phyloP scores from a whole-genome alignment of 2,888 invertebrate species.

The Aporophyla nigra region DNA sequence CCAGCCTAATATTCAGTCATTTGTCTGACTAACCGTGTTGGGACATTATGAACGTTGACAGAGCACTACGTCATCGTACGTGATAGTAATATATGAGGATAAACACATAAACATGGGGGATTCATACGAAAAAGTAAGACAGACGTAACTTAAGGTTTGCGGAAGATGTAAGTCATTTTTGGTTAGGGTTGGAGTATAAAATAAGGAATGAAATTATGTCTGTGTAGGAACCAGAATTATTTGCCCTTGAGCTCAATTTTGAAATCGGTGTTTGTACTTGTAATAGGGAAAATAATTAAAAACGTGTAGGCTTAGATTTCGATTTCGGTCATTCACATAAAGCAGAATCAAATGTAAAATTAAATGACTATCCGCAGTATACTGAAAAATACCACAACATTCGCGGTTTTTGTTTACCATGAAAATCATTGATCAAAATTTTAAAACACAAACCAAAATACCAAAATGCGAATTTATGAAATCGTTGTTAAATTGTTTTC shows the following conservation, averaged over 20 bases:
- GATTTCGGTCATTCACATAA: no score
- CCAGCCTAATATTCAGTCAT: slow-evolving; percentile 67
- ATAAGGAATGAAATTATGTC: neutral
- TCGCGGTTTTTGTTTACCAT: neutral
- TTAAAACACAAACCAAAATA: neutral
- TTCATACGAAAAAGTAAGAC: slow-evolving; percentile 38
- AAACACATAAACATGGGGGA: slow-evolving; percentile 33
- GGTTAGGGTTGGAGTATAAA: slow-evolving; percentile 1
- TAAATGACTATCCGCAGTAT: neutral
- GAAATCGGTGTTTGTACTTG: neutral
- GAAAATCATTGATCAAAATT: neutral
- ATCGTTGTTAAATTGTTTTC: neutral
- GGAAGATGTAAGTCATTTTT: slow-evolving; percentile 10
- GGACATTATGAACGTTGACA: slow-evolving; percentile 77
- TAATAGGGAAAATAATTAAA: neutral
- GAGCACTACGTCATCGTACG: slow-evolving; percentile 73
- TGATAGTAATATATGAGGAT: slow-evolving; percentile 65
- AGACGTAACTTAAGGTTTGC: slow-evolving; percentile 35
- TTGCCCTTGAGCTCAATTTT: neutral
- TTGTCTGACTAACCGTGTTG: slow-evolving; percentile 76
- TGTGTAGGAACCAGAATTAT: neutral
- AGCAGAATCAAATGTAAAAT: neutral
- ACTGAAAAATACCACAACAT: neutral
- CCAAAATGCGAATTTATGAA: neutral
- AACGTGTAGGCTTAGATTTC: neutral